Base-by-base conservation (phyloP, 2,797 vertebrate species). In the Austrolebias charrua region DNA sequence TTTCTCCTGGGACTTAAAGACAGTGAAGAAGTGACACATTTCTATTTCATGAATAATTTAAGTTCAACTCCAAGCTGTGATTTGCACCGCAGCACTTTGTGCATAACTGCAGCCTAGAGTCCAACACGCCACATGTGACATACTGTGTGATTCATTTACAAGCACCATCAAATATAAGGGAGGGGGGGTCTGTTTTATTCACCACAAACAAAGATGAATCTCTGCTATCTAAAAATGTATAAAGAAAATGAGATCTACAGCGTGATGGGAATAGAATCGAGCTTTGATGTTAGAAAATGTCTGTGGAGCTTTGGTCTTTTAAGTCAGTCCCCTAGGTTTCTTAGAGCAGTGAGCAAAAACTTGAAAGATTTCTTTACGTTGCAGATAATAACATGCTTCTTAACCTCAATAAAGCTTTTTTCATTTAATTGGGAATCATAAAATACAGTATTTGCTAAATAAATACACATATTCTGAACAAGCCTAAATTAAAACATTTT, bases 201-300 rank as follows among this genome's bases (percentile, higher is more conserved):
- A 53, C 56, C 63, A 63, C 70, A 79, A 85, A 80, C 81, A 69
- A 62, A 69, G 66, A 78, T 6, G 14, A 73, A 83, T 86, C 60
- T 75, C 45, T 75, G 67, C 84, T 81, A 86, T 90, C 76, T 82
- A 71, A 89, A 38, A 85, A 89, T 79, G 78, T 77, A 82, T 76
- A 79, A 85, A 83, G 78, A 69, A 47, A 81, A 75, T 67, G 54
- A 84, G 60, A 86, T 83, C 75, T 80, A 75, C 80, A 61, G 54
- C 49, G 19, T 74, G 80, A 63, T 85, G 84, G 82, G 82, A 81
- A 86, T 81, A 72, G 48, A 75, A 78, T 73, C 35, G 15, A 63
- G 42, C 82, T 90, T 88, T 88, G 85, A 89, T 78, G 83, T 80
- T 64, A n/a, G 58, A 76, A 71, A 81, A 82, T 38, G 70, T 84